Percentiles rank a stretch among this genome's conserved stretches.
These are phyloP conservation scores for Drosophila borborema DNA, from an alignment of 2,888 invertebrate species.

Conservation along the genomic window DNA sequence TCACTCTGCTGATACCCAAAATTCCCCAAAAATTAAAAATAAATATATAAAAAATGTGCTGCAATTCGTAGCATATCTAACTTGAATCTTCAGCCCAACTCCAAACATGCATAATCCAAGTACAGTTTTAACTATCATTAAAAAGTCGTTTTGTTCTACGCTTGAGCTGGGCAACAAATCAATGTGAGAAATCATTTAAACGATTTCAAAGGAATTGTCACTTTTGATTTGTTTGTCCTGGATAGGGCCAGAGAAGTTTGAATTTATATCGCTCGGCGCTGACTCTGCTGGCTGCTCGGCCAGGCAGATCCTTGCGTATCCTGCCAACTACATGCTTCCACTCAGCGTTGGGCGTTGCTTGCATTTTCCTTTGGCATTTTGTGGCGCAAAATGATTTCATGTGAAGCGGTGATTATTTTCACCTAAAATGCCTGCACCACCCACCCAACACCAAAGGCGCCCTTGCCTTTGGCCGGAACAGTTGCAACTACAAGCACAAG, in stretches of 20 bases:
- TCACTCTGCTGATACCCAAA: no score
- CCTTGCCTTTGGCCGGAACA: constrained; percentile 33
- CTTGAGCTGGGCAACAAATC: constrained; percentile 52
- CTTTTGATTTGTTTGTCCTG: constrained; percentile 80
- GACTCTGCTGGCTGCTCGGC: constrained; percentile 35
- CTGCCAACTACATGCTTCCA: constrained; percentile 9
- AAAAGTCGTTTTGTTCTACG: background rate
- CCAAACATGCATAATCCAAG: background rate
- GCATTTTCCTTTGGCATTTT: constrained; percentile 72
- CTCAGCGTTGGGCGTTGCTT: constrained; percentile 48
- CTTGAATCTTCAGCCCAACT: background rate
- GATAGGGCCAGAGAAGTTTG: constrained; percentile 63
- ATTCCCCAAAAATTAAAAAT: no score
- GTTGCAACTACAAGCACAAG: constrained; percentile 52
- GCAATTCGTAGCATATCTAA: background rate
- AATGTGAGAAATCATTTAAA: constrained; percentile 71
- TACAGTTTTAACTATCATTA: background rate
- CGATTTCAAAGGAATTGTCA: constrained; percentile 65
- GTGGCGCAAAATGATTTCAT: constrained; percentile 84
- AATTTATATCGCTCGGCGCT: constrained; percentile 62
- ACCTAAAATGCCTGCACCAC: constrained; percentile 69
- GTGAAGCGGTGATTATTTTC: constrained; percentile 84
- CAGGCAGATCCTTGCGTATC: constrained; percentile 51
- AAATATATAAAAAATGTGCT: no score
- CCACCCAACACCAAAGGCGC: background rate